Conservation (phyloP, 2,113 vertebrate genomes). For the Aptenodytes forsteri region DNA sequence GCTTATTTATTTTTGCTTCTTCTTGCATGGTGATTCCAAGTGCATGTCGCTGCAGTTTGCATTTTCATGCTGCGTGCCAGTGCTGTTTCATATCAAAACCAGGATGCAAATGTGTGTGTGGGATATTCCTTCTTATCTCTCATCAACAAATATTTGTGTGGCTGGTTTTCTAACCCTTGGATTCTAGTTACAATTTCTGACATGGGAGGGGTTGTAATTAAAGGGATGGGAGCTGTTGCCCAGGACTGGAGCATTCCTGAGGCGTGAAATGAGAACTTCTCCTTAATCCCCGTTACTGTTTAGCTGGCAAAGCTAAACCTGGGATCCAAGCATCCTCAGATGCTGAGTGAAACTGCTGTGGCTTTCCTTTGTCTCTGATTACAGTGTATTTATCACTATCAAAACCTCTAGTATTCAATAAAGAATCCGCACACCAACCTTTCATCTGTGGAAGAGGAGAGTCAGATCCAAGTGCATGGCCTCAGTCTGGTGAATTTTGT, state of each 20-base stretch:
- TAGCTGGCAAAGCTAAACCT: neutral
- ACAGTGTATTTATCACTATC: neutral
- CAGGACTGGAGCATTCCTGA: neutral
- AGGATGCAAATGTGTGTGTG: neutral
- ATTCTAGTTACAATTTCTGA: neutral
- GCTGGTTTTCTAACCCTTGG: neutral
- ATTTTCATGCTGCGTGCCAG: slow-evolving; percentile 3
- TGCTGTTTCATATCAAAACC: neutral
- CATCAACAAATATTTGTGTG: neutral
- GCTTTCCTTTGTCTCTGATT: neutral
- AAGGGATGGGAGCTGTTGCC: neutral
- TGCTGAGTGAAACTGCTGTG: neutral
- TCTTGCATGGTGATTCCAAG: slow-evolving; percentile 71
- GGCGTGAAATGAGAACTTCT: neutral
- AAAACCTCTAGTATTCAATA: neutral
- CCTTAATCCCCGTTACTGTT: neutral
- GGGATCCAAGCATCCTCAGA: neutral
- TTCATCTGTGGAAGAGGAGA: neutral
- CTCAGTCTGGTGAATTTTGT: neutral
- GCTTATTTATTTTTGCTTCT: slow-evolving; percentile 70
- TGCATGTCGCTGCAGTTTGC: slow-evolving; percentile 64
- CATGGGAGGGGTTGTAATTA: neutral
- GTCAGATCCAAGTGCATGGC: neutral
- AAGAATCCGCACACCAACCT: neutral
- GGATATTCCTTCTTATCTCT: neutral